phyloP scores from a whole-genome alignment of 92 coral and sea anemone species.

The Metridium senile region DNA sequence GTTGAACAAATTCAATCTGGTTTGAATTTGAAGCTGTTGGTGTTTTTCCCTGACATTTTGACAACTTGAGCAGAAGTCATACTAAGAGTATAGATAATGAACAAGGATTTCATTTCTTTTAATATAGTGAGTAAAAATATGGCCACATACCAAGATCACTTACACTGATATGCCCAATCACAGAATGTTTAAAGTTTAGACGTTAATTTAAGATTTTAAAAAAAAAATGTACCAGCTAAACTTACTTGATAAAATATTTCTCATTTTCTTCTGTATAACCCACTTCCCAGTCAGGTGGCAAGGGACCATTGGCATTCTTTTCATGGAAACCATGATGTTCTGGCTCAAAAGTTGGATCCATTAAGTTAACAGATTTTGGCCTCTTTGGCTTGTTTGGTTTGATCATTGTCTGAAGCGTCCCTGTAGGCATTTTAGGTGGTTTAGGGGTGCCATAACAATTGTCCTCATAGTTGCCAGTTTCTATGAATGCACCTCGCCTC shows the following conservation, averaged over 20 bases:
- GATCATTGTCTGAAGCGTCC: slow-evolving; percentile 21
- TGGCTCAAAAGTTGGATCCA: slow-evolving; percentile 16
- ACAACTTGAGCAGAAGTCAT: too few species aligned
- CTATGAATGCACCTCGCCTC: slow-evolving; percentile 78
- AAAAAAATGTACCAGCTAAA: neutral
- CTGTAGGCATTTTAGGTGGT: slow-evolving; percentile 73
- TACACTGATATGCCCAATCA: too few species aligned
- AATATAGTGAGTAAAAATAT: too few species aligned
- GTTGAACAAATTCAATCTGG: too few species aligned
- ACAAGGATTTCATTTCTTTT: too few species aligned
- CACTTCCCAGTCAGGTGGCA: slow-evolving; percentile 95
- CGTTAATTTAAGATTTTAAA: too few species aligned
- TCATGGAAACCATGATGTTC: slow-evolving; percentile 19
- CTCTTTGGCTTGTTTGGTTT: slow-evolving; percentile 28
- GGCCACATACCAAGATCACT: too few species aligned
- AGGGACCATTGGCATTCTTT: slow-evolving; percentile 65
- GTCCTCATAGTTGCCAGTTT: slow-evolving; percentile 90
- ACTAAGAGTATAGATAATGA: too few species aligned
- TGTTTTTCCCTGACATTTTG: too few species aligned
- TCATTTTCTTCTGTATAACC: slow-evolving; percentile 89
- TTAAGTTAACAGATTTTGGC: slow-evolving; percentile 25
- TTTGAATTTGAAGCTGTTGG: too few species aligned
- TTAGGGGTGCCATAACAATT: slow-evolving; percentile 97
- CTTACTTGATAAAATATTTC: slow-evolving; percentile 95
- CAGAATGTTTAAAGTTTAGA: too few species aligned